A percentile compares a stretch with the other conserved stretches of the same genome.
Evolutionary conservation across 2,113 vertebrate species (phyloP).

Genomic region (Tetrax tetrax): DNA sequence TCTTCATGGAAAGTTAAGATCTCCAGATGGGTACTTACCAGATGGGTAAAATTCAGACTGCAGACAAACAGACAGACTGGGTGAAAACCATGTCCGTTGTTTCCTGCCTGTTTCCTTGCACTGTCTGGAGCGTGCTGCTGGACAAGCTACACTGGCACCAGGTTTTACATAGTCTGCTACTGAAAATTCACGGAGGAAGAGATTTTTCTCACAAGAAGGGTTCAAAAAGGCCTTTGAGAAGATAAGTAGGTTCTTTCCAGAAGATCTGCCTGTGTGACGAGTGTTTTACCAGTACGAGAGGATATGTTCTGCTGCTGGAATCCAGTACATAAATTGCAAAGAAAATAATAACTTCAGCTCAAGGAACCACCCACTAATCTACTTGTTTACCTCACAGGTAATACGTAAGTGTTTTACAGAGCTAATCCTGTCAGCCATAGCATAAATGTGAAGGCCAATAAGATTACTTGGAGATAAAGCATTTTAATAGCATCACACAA

Average conservation of each 20-base stretch:
- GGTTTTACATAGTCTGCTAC: neutral
- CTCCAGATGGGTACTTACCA: neutral
- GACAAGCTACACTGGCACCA: too few species aligned
- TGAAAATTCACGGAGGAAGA: neutral
- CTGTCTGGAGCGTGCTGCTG: neutral
- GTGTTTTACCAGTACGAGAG: neutral
- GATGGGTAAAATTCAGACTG: neutral
- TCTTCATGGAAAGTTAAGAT: neutral
- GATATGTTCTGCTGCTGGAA: neutral
- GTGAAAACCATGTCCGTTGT: neutral
- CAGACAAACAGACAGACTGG: neutral
- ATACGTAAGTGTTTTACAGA: conserved; percentile 29
- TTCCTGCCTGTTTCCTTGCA: neutral
- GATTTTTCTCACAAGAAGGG: neutral
- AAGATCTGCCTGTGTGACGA: neutral
- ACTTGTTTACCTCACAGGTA: conserved; percentile 34
- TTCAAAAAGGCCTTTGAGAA: neutral
- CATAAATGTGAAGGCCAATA: conserved; percentile 1
- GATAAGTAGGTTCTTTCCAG: neutral
- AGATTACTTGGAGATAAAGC: conserved; percentile 17
- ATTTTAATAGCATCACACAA: conserved; percentile 51
- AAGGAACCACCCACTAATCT: neutral
- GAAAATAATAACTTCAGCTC: conserved; percentile 1
- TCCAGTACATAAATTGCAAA: neutral
- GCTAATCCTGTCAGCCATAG: conserved; percentile 34